Evolutionary conservation across 2,113 vertebrate species (phyloP), one percentile per base, ranked within the genome.

Genomic region (Apus apus): DNA sequence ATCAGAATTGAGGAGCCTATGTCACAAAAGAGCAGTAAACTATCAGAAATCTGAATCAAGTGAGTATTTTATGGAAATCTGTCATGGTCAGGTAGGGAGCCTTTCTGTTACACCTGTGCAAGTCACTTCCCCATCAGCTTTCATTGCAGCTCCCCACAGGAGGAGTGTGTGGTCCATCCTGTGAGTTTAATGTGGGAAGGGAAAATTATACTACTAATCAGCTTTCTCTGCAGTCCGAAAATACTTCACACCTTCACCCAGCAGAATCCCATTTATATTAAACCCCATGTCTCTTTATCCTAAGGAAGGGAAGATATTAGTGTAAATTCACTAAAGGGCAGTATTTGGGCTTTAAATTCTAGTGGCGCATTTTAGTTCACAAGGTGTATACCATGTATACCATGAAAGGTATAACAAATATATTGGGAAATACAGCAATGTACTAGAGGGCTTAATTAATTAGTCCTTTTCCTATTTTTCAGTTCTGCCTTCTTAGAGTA

Each of bases 1-100:
- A 96, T 95, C 91, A 95, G 80, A 94, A 86, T 56, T 5, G 11
- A 75, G 56, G 61, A 89, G 43, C 62, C 53, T 80, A 0, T 93
- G 78, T 85, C 75, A 86, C 50, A 57, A 72, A 85, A 75, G 48
- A 95, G 48, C 66, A 85, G 54, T 94, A 87, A 96, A 96, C 68
- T 80, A 78, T 86, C 77, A 86, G 92, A 87, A 32, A 73, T 90
- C 61, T 34, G 22, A 86, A 91, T 45, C 9, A 5, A 89, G 75
- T 62, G 34, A 80, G 43, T 61, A n/a, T 85, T 89, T 79, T 76
- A 73, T 40, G 66, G 62, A 70, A 89, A 72, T 73, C 36, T 10
- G 25, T 85, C 62, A 36, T 16, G 65, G 45, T 9, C 53, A 85
- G 23, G 23, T 48, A 36, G 36, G 34, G 38, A 81, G 57, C 29